Evolutionary conservation across 2,888 invertebrate genomes (phyloP).

Genomic region (Phaedon cochleariae): DNA sequence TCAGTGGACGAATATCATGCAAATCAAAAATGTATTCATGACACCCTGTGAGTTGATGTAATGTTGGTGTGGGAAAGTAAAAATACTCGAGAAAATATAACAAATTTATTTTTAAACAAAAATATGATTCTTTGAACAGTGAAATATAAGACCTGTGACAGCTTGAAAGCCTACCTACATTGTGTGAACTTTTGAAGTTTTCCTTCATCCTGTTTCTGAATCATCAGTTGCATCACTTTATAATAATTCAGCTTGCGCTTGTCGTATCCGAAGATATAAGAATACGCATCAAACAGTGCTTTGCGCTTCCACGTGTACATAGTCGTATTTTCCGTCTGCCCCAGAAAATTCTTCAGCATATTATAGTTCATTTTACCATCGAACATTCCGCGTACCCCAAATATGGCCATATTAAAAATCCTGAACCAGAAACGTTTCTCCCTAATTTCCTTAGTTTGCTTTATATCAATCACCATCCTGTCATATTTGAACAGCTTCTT

Average conservation of each 20-base stretch:
- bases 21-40: too few species aligned
- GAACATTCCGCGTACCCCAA: slow-evolving; percentile 40
- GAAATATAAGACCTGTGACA: neutral
- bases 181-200: neutral
- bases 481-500: slow-evolving; percentile 23
- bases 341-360: slow-evolving; percentile 39
- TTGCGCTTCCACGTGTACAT: slow-evolving; percentile 24
- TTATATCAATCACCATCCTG: neutral
- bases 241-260: slow-evolving; percentile 38
- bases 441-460: slow-evolving; percentile 5
- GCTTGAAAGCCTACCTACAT: neutral
- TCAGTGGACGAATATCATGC: too few species aligned
- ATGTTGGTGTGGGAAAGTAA: neutral
- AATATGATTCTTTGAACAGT: neutral
- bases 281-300: slow-evolving; percentile 39
- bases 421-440: slow-evolving; percentile 37
- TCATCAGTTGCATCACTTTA: slow-evolving; percentile 21
- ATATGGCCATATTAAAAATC: slow-evolving; percentile 47
- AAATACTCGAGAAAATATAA: neutral
- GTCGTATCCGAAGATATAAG: slow-evolving; percentile 45
- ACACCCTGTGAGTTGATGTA: too few species aligned
- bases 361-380: slow-evolving; percentile 42
- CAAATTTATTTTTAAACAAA: neutral
- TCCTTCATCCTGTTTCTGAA: slow-evolving; percentile 13
- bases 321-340: slow-evolving; percentile 3